Conservation (phyloP, 2,797 vertebrate species). For the Alosa sapidissima region DNA sequence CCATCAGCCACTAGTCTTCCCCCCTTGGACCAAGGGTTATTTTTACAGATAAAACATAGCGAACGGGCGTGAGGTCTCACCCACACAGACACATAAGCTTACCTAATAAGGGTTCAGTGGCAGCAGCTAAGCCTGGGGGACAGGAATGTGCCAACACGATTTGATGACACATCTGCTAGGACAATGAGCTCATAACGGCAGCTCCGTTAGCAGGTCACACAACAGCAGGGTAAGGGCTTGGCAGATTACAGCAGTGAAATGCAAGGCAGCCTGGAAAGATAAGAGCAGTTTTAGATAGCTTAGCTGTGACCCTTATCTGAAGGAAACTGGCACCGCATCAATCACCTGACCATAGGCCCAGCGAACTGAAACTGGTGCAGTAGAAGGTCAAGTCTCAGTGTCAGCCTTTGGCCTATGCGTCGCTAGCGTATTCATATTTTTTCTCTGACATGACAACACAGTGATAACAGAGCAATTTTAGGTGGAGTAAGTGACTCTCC, state of each 20-base stretch:
- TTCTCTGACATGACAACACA: not conserved
- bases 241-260: constrained; percentile 49
- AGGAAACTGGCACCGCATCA: constrained; percentile 39
- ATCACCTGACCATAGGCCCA: constrained; percentile 36
- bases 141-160: constrained; percentile 35
- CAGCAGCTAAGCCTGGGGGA: not conserved
- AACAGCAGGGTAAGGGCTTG: constrained; percentile 26
- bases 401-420: not conserved
- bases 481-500: too few species aligned
- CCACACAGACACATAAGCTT: not conserved
- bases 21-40: not conserved
- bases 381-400: constrained; percentile 15
- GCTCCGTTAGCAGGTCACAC: constrained; percentile 35
- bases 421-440: not conserved
- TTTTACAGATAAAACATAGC: constrained; percentile 16
- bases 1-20: not conserved
- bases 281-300: constrained; percentile 41
- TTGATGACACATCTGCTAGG: constrained; percentile 20
- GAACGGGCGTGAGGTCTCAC: not conserved
- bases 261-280: constrained; percentile 43
- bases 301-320: constrained; percentile 41
- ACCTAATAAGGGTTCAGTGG: constrained; percentile 37
- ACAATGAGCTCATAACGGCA: constrained; percentile 32
- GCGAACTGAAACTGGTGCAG: not conserved
- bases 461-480: not conserved